phyloP scores from a whole-genome alignment of 2,113 vertebrate species.

The Charina bottae region DNA sequence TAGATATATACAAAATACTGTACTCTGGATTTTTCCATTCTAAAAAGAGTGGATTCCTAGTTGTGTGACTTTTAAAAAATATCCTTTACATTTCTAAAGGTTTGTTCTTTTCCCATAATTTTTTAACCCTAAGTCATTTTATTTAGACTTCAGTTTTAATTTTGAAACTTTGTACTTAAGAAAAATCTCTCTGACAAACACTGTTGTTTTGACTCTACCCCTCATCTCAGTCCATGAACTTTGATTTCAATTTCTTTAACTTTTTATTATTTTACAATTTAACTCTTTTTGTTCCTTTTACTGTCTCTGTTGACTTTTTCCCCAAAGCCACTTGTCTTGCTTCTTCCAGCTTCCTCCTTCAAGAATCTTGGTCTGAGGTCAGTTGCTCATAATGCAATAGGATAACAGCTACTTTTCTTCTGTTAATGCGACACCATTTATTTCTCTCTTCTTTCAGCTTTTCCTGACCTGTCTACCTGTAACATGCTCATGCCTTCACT shows the following conservation, averaged over 20 bases:
- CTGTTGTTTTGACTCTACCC: too few relatives aligned
- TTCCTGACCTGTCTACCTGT: not conserved
- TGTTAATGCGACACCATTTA: not conserved
- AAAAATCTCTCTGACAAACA: too few relatives aligned
- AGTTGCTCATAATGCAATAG: not conserved
- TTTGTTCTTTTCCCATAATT: not conserved
- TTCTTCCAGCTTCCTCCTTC: not conserved
- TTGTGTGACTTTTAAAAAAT: not conserved
- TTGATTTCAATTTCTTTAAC: not conserved
- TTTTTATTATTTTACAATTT: not conserved
- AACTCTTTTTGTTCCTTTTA: not conserved
- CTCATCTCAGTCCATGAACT: too few relatives aligned
- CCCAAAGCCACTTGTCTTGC: not conserved
- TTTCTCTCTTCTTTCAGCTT: not conserved
- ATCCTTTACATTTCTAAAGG: not conserved
- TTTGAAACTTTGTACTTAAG: too few relatives aligned
- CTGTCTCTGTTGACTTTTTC: not conserved
- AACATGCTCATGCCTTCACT: not conserved
- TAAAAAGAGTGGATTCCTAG: not conserved
- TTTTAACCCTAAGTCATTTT: not conserved
- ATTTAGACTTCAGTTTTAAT: not conserved
- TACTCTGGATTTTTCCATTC: not conserved
- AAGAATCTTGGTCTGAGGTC: not conserved
- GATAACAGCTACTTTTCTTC: not conserved
- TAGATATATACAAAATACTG: not conserved